These are phyloP conservation scores for Nomada hirtipes DNA, from an alignment of 2,888 invertebrate genomes.

Conservation along the genomic window DNA sequence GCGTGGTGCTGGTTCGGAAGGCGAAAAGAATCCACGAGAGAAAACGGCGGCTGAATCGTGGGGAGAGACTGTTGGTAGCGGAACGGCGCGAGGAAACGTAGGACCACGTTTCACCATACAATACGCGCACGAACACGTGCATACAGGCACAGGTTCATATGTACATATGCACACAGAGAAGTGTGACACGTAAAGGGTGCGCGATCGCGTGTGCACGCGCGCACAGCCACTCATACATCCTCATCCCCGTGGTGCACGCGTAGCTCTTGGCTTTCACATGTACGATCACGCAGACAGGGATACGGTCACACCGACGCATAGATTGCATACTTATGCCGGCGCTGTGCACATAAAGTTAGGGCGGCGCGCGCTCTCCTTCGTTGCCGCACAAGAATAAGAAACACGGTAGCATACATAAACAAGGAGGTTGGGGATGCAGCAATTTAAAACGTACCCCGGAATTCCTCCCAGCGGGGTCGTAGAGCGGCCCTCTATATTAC, in stretches of 20 bases:
- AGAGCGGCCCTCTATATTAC: slow-evolving; percentile 84
- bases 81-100: slow-evolving; percentile 72
- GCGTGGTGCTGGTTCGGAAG: slow-evolving; percentile 65
- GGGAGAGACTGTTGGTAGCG: slow-evolving; percentile 45
- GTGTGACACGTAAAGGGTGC: neutral
- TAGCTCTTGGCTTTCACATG: slow-evolving; percentile 26
- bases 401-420: slow-evolving; percentile 84
- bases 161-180: neutral
- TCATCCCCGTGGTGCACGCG: slow-evolving; percentile 4
- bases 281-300: slow-evolving; percentile 39
- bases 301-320: slow-evolving; percentile 71
- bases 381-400: slow-evolving; percentile 84
- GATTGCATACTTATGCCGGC: slow-evolving; percentile 83
- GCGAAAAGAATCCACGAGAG: slow-evolving; percentile 74
- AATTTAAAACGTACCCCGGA: slow-evolving; percentile 85
- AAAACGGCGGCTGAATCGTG: slow-evolving; percentile 59
- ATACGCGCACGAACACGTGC: slow-evolving; percentile 66
- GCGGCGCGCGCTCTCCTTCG: slow-evolving; percentile 74
- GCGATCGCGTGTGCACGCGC: slow-evolving; percentile 48
- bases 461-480: slow-evolving; percentile 84
- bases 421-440: slow-evolving; percentile 84
- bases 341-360: slow-evolving; percentile 83
- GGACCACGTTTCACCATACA: slow-evolving; percentile 78
- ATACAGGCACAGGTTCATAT: too few species aligned
- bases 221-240: slow-evolving; percentile 33